A percentile compares a stretch with the other conserved stretches of the same genome.
phyloP scores from a whole-genome alignment of 2,888 invertebrate genomes.

The Cryptophagus acutangulus region DNA sequence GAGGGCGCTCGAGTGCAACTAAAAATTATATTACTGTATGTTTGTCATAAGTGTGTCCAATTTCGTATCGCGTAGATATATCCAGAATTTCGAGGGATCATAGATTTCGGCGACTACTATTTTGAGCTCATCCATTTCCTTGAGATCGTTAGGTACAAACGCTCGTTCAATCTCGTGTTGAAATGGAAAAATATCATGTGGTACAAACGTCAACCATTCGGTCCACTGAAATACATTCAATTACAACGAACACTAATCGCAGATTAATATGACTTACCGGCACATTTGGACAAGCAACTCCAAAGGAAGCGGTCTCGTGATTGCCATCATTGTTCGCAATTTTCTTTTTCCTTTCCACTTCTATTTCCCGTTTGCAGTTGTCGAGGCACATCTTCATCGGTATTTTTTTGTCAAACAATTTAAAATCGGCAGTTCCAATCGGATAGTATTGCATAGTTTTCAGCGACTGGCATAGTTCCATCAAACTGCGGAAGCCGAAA shows the following conservation, averaged over 20 bases:
- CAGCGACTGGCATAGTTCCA: slow-evolving; percentile 38
- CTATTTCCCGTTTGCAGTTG: no score
- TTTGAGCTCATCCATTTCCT: slow-evolving; percentile 36
- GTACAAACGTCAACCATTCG: slow-evolving; percentile 23
- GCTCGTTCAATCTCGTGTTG: slow-evolving; percentile 28
- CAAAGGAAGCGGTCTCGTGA: no score
- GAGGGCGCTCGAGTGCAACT: no score
- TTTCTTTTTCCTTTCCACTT: no score
- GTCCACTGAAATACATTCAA: slow-evolving; percentile 21
- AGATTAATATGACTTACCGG: no score
- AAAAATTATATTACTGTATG: slow-evolving; percentile 53
- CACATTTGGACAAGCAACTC: no score
- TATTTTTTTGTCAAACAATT: slow-evolving; percentile 38
- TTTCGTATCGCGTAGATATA: slow-evolving; percentile 45
- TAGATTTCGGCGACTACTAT: slow-evolving; percentile 53
- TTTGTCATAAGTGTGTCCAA: slow-evolving; percentile 52
- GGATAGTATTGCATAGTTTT: slow-evolving; percentile 38
- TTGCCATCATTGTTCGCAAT: no score
- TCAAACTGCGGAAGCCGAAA: slow-evolving; percentile 37
- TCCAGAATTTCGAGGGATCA: slow-evolving; percentile 57
- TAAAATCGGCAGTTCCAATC: slow-evolving; percentile 38
- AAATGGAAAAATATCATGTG: slow-evolving; percentile 29
- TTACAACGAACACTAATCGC: no score
- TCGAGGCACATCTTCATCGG: slow-evolving; percentile 26
- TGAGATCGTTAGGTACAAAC: slow-evolving; percentile 22